phyloP scores from a whole-genome alignment of 1,140 invertebrate genomes.

The Chionoecetes opilio region DNA sequence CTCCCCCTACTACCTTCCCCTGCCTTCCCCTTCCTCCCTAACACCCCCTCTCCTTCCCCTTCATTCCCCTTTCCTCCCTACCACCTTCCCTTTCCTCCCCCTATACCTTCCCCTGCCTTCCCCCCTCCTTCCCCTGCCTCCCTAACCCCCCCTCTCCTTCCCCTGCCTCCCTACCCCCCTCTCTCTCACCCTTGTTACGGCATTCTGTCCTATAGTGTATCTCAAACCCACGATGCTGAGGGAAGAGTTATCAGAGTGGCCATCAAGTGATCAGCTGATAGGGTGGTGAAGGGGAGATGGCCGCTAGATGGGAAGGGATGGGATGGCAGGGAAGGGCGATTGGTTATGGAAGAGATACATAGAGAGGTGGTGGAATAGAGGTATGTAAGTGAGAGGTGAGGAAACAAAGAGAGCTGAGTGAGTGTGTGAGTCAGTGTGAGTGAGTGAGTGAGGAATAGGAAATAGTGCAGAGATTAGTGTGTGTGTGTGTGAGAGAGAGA shows the following conservation, averaged over 20 bases:
- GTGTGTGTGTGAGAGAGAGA: background rate
- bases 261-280: background rate
- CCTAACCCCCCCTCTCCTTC: background rate
- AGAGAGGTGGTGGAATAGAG: background rate
- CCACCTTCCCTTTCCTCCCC: too few species aligned
- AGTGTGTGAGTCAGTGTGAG: too few species aligned
- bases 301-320: background rate
- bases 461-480: too few species aligned
- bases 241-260: background rate
- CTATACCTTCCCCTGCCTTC: too few species aligned
- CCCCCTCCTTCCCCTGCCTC: background rate
- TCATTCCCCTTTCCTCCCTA: background rate
- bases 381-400: background rate
- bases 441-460: background rate
- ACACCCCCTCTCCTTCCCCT: background rate
- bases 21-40: background rate
- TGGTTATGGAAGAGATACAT: background rate
- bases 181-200: background rate
- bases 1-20: background rate
- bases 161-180: background rate
- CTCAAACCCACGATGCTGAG: background rate
- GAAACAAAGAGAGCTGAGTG: background rate
- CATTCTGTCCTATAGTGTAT: background rate
- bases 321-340: background rate
- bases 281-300: background rate